Evolutionary conservation across 2,888 invertebrate genomes (phyloP).

Genomic region (Melinaea marsaeus): DNA sequence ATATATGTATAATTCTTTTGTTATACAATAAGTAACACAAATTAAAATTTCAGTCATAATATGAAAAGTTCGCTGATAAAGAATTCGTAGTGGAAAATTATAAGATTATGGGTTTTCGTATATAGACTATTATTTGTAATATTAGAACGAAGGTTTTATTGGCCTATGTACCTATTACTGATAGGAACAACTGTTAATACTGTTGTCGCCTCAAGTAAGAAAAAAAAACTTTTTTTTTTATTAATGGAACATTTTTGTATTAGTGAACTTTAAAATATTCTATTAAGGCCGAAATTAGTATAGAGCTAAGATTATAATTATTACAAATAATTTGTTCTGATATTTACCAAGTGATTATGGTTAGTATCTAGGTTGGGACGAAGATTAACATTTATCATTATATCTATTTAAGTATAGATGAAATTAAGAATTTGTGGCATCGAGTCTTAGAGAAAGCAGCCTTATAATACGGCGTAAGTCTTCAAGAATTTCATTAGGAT

Average conservation of each 20-base stretch:
- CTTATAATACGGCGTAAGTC: conserved; percentile 38
- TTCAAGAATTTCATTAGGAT: conserved; percentile 70
- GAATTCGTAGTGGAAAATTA: no score
- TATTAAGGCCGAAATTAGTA: background rate
- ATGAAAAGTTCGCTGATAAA: no score
- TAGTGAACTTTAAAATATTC: background rate
- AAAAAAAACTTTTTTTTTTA: no score
- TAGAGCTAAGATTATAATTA: background rate
- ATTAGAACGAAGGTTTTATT: no score
- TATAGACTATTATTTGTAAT: no score
- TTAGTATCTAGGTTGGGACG: conserved; percentile 10
- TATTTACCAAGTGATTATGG: background rate
- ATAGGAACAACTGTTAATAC: no score
- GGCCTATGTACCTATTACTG: no score
- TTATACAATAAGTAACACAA: background rate
- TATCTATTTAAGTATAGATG: conserved; percentile 30
- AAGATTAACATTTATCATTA: conserved; percentile 23
- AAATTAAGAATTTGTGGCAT: conserved; percentile 28
- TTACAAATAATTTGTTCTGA: background rate
- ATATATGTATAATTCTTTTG: no score
- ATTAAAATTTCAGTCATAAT: no score
- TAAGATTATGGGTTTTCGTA: no score
- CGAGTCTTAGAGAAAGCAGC: conserved; percentile 22
- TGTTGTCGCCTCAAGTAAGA: no score
- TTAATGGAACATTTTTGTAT: no score